Conservation (phyloP, 92 coral and sea anemone genomes). For the Siderastrea radians region DNA sequence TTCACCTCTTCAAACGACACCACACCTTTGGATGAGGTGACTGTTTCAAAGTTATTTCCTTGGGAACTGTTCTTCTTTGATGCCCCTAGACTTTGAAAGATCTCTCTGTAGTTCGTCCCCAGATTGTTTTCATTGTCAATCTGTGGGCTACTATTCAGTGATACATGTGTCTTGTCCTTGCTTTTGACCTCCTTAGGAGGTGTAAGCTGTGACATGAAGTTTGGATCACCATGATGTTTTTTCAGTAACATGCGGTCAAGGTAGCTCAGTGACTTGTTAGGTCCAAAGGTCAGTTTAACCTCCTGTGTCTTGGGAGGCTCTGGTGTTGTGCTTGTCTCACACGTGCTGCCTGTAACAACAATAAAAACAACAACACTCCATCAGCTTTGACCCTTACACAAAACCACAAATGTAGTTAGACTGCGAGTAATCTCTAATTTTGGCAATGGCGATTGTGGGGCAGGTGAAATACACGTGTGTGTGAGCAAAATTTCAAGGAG, state of each 20-base stretch:
- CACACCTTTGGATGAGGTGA: constrained; percentile 3
- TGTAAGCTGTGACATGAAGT: constrained; percentile 12
- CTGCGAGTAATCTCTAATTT: no score
- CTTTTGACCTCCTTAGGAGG: constrained; percentile 18
- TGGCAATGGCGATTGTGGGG: no score
- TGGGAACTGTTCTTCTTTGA: background rate
- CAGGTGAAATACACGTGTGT: no score
- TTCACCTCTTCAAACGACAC: constrained; percentile 76
- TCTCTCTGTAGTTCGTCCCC: constrained; percentile 89
- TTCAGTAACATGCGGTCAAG: constrained; percentile 90
- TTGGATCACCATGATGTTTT: constrained; percentile 75
- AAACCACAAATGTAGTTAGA: background rate
- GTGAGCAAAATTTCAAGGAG: no score
- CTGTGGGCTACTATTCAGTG: background rate
- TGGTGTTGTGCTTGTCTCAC: constrained; percentile 85
- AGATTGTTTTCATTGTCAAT: constrained; percentile 53
- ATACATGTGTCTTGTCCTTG: background rate
- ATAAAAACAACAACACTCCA: background rate
- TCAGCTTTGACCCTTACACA: background rate
- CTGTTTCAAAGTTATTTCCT: background rate
- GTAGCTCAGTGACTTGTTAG: constrained; percentile 82
- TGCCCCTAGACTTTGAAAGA: constrained; percentile 81
- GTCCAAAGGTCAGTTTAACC: constrained; percentile 81
- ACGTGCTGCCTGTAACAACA: constrained; percentile 46
- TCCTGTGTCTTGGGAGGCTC: constrained; percentile 67